These are phyloP conservation scores for Bagarius yarrelli DNA, from an alignment of 2,113 vertebrate genomes.

Conservation along the genomic window DNA sequence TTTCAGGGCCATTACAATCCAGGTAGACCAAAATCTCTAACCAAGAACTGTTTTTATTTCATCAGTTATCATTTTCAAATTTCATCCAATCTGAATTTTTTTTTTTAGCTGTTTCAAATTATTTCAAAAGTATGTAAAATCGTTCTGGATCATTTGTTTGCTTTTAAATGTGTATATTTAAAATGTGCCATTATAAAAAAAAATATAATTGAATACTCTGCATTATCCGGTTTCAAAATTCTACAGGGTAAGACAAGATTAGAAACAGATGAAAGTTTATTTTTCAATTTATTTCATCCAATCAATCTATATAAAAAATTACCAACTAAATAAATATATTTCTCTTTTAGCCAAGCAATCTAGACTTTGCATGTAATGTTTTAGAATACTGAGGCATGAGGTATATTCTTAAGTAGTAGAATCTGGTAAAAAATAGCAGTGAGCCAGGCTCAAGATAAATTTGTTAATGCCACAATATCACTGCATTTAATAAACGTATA, in stretches of 20 bases:
- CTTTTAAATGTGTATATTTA: neutral
- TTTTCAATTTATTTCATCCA: too few relatives aligned
- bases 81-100: neutral
- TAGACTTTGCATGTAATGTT: neutral
- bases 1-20: neutral
- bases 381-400: neutral
- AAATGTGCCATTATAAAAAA: neutral
- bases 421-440: neutral
- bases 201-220: neutral
- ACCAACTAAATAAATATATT: neutral
- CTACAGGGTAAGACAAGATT: too few relatives aligned
- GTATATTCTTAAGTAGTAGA: neutral
- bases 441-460: neutral
- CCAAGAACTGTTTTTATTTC: constrained; percentile 4
- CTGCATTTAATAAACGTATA: neutral
- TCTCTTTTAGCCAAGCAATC: neutral
- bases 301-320: neutral
- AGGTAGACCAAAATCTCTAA: neutral
- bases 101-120: neutral
- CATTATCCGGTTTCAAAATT: neutral
- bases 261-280: neutral
- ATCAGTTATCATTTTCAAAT: neutral
- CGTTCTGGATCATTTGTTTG: neutral
- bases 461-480: neutral
- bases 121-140: neutral